A percentile compares a stretch with the other conserved stretches of the same genome.
These are phyloP conservation scores for Phrynosoma blainvillii DNA, from an alignment of 2,113 vertebrate species.

Conservation along the genomic window DNA sequence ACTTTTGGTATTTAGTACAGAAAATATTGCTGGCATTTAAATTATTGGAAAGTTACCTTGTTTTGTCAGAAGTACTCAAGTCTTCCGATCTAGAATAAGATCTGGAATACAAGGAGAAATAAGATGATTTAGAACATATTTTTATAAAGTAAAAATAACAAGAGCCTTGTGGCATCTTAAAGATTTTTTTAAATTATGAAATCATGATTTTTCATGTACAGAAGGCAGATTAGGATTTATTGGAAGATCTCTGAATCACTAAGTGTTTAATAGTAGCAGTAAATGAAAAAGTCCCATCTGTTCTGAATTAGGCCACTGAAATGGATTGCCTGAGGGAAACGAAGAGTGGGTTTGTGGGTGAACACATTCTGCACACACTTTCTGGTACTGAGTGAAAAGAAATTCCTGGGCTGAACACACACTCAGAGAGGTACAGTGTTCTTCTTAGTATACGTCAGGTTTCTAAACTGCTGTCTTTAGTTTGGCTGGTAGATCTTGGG, in stretches of 20 bases:
- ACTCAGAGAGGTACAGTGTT: neutral
- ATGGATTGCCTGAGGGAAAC: neutral
- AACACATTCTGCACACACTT: neutral
- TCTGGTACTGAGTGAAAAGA: neutral
- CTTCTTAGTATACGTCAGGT: neutral
- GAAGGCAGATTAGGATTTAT: neutral
- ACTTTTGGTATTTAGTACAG: neutral
- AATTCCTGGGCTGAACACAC: no score
- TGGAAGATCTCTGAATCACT: neutral
- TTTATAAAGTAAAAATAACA: neutral
- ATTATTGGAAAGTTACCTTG: conserved; percentile 2
- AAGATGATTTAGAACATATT: neutral
- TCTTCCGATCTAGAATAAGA: conserved; percentile 19
- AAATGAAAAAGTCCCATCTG: neutral
- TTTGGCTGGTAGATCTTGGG: neutral
- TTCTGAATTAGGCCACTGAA: neutral
- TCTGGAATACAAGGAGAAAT: neutral
- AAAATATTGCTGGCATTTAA: neutral
- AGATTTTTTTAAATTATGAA: no score
- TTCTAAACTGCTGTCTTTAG: neutral
- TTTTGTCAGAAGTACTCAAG: neutral
- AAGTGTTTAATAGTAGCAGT: neutral
- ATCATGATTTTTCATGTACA: neutral
- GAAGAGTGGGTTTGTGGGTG: neutral
- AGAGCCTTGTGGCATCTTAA: no score